phyloP scores from a whole-genome alignment of 2,113 vertebrate genomes.

The Neolamprologus cancellatus region DNA sequence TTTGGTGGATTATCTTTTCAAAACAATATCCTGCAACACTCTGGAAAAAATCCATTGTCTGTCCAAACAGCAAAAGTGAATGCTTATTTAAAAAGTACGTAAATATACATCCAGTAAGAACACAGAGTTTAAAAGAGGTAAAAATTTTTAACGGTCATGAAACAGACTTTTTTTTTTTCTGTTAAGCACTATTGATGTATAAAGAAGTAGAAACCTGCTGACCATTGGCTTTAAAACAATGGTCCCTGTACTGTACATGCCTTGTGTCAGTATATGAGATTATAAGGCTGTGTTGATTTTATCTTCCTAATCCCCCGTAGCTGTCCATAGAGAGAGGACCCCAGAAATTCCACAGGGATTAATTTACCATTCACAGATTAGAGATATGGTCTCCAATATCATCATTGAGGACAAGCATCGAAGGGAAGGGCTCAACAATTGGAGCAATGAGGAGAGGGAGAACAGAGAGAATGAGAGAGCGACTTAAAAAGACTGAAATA shows the following conservation, averaged over 20 bases:
- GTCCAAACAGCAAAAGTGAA: background rate
- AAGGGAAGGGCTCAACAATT: conserved; percentile 26
- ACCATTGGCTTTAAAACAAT: conserved; percentile 42
- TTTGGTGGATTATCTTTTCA: conserved; percentile 46
- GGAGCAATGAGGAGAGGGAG: background rate
- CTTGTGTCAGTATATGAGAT: conserved; percentile 55
- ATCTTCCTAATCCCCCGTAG: conserved; percentile 61
- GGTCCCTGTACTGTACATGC: conserved; percentile 31
- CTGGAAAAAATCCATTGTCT: conserved; percentile 21
- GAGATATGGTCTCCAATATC: conserved; percentile 53
- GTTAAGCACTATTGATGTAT: background rate
- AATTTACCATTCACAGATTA: conserved; percentile 66
- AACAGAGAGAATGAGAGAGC: background rate
- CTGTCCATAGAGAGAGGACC: conserved; percentile 38
- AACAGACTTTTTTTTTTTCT: background rate
- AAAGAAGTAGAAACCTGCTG: conserved; percentile 16
- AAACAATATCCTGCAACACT: conserved; percentile 38
- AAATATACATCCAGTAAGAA: background rate
- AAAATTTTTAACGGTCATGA: background rate
- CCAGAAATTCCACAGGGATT: conserved; percentile 55
- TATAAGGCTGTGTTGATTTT: conserved; percentile 56
- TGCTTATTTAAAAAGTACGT: background rate
- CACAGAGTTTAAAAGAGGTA: background rate
- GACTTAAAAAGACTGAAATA: conserved; percentile 20
- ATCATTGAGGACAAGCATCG: conserved; percentile 39